A percentile compares a stretch with the other conserved stretches of the same genome.
Evolutionary conservation across 2,888 invertebrate genomes (phyloP).

Genomic region (Cantharis rustica): DNA sequence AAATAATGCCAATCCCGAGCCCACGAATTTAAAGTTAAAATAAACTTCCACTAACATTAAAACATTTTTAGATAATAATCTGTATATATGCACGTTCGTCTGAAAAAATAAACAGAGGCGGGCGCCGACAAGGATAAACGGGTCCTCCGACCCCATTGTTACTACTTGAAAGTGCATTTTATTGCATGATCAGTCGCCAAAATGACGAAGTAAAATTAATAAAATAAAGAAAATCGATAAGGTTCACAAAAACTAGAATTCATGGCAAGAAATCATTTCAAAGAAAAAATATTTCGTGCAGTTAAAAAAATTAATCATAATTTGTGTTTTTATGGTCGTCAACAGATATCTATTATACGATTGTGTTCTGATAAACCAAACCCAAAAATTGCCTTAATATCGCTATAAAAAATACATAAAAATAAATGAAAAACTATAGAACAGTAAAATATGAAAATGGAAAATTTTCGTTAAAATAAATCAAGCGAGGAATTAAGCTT

Average conservation of each 20-base stretch:
- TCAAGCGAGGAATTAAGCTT: not conserved
- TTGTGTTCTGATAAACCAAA: not conserved
- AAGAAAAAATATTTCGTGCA: not conserved
- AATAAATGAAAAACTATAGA: not conserved
- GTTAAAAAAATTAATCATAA: not conserved
- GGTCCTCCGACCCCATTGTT: not conserved
- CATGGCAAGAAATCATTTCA: not conserved
- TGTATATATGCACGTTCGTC: not conserved
- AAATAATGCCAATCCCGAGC: not conserved
- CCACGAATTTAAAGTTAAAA: not conserved
- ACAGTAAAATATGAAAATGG: not conserved
- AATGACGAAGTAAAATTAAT: not conserved
- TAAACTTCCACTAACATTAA: not conserved
- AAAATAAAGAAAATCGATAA: not conserved
- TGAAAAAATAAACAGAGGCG: not conserved
- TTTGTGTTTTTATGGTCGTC: not conserved
- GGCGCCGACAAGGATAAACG: not conserved
- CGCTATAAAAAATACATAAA: not conserved
- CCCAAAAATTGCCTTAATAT: not conserved
- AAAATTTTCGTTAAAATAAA: not conserved
- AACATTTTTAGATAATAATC: not conserved
- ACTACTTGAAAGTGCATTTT: not conserved
- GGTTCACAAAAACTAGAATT: not conserved
- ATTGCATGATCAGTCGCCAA: not conserved
- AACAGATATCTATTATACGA: not conserved